phyloP scores from a whole-genome alignment of 2,888 invertebrate genomes.

The Drosophila demipolita region DNA sequence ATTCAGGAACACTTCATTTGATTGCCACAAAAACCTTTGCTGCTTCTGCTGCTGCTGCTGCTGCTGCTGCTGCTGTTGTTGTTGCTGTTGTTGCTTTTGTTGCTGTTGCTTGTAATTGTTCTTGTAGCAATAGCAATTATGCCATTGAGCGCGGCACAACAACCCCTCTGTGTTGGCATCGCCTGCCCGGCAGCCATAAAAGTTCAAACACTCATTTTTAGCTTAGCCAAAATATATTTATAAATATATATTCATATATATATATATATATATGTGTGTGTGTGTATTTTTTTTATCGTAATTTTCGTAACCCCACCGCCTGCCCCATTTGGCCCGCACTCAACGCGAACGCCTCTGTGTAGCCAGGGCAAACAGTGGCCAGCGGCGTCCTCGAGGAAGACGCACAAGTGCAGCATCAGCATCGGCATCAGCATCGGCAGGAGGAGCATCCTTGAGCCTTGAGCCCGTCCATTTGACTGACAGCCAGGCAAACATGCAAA shows the following conservation, averaged over 20 bases:
- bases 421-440: slow-evolving; percentile 44
- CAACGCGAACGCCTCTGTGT: slow-evolving; percentile 59
- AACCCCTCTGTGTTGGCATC: slow-evolving; percentile 41
- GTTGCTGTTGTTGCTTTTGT: slow-evolving; percentile 45
- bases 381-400: slow-evolving; percentile 51
- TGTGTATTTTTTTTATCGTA: slow-evolving; percentile 9
- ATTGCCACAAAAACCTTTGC: slow-evolving; percentile 80
- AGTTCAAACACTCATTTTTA: slow-evolving; percentile 83
- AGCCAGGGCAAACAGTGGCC: slow-evolving; percentile 62
- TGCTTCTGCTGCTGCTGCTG: slow-evolving; percentile 39
- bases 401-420: slow-evolving; percentile 67
- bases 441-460: slow-evolving; percentile 64
- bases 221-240: slow-evolving; percentile 63
- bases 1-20: slow-evolving; percentile 85
- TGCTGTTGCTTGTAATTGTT: slow-evolving; percentile 77
- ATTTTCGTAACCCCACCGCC: slow-evolving; percentile 14
- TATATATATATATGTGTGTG: neutral
- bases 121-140: slow-evolving; percentile 83
- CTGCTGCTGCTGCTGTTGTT: slow-evolving; percentile 51
- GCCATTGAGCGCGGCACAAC: slow-evolving; percentile 70
- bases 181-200: slow-evolving; percentile 68
- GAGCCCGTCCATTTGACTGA: slow-evolving; percentile 74
- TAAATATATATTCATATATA: slow-evolving; percentile 33
- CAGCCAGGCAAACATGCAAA: slow-evolving; percentile 62
- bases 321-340: neutral